Conservation (phyloP, 2,797 vertebrate species). For the Melanotaenia parkinsoni region DNA sequence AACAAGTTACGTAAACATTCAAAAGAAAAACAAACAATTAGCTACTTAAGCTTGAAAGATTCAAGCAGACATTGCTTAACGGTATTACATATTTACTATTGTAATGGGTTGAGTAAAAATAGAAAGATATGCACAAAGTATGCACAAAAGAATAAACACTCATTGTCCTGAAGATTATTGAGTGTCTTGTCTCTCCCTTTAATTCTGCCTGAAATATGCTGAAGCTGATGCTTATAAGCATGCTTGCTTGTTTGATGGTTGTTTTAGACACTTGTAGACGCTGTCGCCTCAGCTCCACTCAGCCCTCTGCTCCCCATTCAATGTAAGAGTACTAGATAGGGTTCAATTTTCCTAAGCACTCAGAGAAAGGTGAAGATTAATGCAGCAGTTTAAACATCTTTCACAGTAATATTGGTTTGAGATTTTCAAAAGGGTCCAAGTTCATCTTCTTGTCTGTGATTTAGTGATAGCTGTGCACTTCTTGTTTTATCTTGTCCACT, state of each 20-base stretch:
- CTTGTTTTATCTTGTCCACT: constrained; percentile 29
- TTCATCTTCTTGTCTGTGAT: constrained; percentile 17
- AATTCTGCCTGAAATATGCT: neutral
- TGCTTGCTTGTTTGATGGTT: constrained; percentile 9
- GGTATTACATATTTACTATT: neutral
- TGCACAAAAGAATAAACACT: neutral
- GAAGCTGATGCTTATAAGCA: constrained; percentile 1
- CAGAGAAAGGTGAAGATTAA: constrained; percentile 27
- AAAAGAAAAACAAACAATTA: neutral
- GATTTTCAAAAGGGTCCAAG: constrained; percentile 45
- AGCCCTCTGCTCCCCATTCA: constrained; percentile 33
- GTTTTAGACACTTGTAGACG: constrained; percentile 9
- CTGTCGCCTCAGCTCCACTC: constrained; percentile 23
- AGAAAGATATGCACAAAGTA: neutral
- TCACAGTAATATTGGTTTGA: constrained; percentile 40
- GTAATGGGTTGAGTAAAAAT: neutral
- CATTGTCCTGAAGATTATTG: neutral
- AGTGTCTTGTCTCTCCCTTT: neutral
- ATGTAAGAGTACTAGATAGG: neutral
- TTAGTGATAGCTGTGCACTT: constrained; percentile 38
- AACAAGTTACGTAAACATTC: neutral
- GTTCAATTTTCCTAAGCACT: constrained; percentile 30
- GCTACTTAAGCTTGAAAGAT: neutral
- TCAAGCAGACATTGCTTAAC: neutral
- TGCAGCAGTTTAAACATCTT: constrained; percentile 50